phyloP scores from a whole-genome alignment of 1,140 invertebrate species.

The Metopolophium dirhodum region DNA sequence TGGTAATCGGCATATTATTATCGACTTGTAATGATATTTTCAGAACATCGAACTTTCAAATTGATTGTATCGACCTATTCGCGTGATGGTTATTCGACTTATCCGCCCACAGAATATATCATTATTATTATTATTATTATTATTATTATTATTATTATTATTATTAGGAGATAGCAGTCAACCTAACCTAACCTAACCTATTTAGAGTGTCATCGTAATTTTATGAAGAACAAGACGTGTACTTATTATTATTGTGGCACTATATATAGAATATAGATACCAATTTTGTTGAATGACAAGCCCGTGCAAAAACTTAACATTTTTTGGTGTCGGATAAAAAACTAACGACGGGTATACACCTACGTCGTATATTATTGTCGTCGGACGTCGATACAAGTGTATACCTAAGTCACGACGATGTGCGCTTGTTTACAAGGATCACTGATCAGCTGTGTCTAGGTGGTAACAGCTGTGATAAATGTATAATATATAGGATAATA shows the following conservation, averaged over 20 bases:
- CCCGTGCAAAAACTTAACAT: neutral
- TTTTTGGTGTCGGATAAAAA: too few species aligned
- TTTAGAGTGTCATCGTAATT: neutral
- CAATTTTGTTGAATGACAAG: neutral
- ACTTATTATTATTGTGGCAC: neutral
- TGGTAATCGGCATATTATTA: neutral
- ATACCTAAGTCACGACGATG: neutral
- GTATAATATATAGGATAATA: too few species aligned
- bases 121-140: conserved; percentile 11
- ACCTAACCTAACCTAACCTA: too few species aligned
- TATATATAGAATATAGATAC: neutral
- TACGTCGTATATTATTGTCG: too few species aligned
- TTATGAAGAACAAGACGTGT: neutral
- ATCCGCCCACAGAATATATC: neutral
- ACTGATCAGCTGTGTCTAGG: neutral
- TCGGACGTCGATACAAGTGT: too few species aligned
- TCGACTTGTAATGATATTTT: neutral
- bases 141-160: conserved; percentile 2
- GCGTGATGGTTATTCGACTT: neutral
- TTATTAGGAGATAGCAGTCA: neutral
- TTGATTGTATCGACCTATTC: neutral
- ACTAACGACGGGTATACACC: too few species aligned
- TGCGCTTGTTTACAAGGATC: neutral
- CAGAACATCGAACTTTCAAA: neutral
- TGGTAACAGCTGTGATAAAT: too few species aligned